Percentiles rank a stretch among this genome's conserved stretches.
These are phyloP conservation scores for Tympanoctomys barrerae DNA, from an alignment of 2,797 vertebrate species.

Conservation along the genomic window DNA sequence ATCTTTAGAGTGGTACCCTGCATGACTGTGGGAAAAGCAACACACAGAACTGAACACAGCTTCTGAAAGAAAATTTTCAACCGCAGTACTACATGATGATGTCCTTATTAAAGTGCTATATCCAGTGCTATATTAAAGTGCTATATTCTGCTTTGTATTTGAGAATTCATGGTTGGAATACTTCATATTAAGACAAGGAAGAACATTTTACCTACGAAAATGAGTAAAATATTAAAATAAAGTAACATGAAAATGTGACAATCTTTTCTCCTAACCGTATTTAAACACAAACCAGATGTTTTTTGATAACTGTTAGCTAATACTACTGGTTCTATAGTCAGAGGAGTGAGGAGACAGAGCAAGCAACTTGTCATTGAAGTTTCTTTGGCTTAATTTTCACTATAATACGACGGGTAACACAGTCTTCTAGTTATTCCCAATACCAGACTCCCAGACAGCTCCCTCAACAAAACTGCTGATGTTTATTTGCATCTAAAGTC, in stretches of 20 bases:
- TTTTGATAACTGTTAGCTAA: constrained; percentile 31
- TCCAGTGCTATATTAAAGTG: background rate
- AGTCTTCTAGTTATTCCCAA: background rate
- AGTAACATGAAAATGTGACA: constrained; percentile 26
- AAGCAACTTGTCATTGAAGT: background rate
- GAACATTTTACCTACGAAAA: constrained; percentile 43
- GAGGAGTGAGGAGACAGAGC: constrained; percentile 20
- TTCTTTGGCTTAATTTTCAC: background rate
- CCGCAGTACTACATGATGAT: background rate
- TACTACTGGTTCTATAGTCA: background rate
- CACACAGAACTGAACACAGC: background rate
- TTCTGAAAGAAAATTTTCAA: background rate
- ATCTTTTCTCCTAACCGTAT: background rate
- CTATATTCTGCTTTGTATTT: background rate
- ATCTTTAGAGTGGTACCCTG: background rate
- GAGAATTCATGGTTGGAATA: background rate
- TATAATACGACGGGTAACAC: background rate
- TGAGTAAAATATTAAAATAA: constrained; percentile 40
- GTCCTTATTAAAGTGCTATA: background rate
- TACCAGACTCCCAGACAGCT: background rate
- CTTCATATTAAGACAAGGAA: constrained; percentile 23
- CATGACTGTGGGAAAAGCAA: background rate
- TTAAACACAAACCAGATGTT: constrained; percentile 20
- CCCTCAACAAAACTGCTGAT: background rate
- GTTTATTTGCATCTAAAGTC: background rate